These are phyloP conservation scores for Himantopus leucocephalus DNA, from an alignment of 2,113 vertebrate genomes.

Conservation along the genomic window DNA sequence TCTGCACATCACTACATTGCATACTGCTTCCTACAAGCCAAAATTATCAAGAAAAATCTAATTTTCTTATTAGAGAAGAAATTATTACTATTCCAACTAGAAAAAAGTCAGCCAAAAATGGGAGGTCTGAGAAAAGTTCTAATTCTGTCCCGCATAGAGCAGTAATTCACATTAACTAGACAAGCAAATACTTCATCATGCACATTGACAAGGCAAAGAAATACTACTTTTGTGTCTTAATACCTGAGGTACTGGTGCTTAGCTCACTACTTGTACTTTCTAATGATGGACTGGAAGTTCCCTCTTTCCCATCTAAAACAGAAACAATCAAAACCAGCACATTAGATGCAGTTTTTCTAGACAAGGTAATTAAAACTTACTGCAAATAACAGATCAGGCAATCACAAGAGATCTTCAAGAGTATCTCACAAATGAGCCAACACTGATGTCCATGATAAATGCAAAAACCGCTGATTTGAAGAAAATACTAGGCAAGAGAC, in stretches of 20 bases:
- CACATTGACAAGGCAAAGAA: neutral
- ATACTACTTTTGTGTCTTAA: neutral
- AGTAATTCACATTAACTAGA: neutral
- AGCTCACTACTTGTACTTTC: slow-evolving; percentile 85
- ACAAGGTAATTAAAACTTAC: neutral
- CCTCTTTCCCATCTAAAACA: slow-evolving; percentile 61
- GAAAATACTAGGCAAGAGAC: neutral
- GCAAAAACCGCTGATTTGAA: neutral
- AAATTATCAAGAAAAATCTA: neutral
- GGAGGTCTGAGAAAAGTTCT: neutral
- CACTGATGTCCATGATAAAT: neutral
- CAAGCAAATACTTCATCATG: neutral
- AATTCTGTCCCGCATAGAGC: neutral
- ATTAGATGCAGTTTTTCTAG: neutral
- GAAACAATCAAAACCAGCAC: neutral
- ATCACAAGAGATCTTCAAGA: neutral
- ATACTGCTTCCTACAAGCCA: neutral
- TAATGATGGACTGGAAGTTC: slow-evolving; percentile 58
- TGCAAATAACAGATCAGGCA: neutral
- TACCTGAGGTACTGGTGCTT: slow-evolving; percentile 89
- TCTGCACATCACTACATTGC: neutral
- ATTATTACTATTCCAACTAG: neutral
- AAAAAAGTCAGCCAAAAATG: neutral
- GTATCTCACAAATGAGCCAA: neutral
- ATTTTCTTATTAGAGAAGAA: neutral